Percentiles rank a stretch among this genome's conserved stretches.
Evolutionary conservation across 1,140 invertebrate genomes (phyloP).

Genomic region (Tribolium castaneum): DNA sequence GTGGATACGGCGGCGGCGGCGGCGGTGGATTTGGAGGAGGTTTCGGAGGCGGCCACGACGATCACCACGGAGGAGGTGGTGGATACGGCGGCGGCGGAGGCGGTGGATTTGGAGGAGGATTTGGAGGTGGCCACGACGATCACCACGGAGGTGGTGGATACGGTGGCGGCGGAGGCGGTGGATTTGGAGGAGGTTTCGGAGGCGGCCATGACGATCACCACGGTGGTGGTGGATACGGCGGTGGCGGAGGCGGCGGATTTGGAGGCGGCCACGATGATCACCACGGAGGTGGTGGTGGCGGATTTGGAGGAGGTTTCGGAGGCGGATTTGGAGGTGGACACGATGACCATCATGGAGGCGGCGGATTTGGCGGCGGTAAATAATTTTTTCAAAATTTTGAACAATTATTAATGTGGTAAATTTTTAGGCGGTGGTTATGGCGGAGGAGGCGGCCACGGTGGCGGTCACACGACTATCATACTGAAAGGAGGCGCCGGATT

Average conservation of each 20-base stretch:
- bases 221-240: constrained; percentile 33
- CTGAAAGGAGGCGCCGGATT: constrained; percentile 1
- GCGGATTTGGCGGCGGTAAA: constrained; percentile 33
- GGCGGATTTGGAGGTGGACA: constrained; percentile 9
- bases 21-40: constrained; percentile 36
- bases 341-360: constrained; percentile 40
- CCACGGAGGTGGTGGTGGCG: constrained; percentile 32
- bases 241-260: constrained; percentile 26
- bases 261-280: constrained; percentile 11
- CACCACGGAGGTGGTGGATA: constrained; percentile 25
- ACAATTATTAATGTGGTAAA: background rate
- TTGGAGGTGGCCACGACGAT: constrained; percentile 37
- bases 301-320: constrained; percentile 15
- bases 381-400: background rate
- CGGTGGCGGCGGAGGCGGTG: constrained; percentile 31
- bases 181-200: constrained; percentile 22
- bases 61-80: constrained; percentile 13
- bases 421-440: background rate
- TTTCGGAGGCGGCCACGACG: background rate
- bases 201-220: background rate
- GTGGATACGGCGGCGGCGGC: constrained; percentile 17
- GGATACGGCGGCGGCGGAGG: constrained; percentile 26
- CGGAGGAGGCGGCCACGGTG: constrained; percentile 4
- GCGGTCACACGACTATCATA: background rate
- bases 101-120: constrained; percentile 4